phyloP scores from a whole-genome alignment of 2,113 vertebrate genomes.

The Canis aureus region DNA sequence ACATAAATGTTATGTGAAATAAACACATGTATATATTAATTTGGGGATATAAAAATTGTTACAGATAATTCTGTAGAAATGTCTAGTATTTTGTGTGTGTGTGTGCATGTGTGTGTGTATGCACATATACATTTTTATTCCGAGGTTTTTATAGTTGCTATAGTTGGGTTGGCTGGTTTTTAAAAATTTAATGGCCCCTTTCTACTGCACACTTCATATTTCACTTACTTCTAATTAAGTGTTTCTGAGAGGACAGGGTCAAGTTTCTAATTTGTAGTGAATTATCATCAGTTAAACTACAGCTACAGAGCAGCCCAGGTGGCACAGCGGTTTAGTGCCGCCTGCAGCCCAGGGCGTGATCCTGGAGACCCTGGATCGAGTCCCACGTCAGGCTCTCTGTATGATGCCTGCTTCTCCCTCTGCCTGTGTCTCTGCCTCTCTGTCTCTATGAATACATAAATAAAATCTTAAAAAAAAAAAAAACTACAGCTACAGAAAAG shows the following conservation, averaged over 20 bases:
- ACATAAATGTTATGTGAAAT: neutral
- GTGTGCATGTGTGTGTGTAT: neutral
- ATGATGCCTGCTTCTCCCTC: too few relatives aligned
- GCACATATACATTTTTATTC: neutral
- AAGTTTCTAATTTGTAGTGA: neutral
- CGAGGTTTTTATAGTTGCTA: neutral
- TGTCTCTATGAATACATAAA: too few relatives aligned
- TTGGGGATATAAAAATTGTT: neutral
- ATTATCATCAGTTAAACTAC: neutral
- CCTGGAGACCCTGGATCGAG: too few relatives aligned
- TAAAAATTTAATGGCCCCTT: neutral
- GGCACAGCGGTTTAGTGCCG: too few relatives aligned
- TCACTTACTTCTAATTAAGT: neutral
- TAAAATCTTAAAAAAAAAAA: neutral
- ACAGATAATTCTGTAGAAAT: neutral
- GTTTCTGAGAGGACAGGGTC: neutral
- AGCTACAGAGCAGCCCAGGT: neutral
- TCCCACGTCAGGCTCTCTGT: too few relatives aligned
- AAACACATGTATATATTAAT: neutral
- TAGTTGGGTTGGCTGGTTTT: neutral
- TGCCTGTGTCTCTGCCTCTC: too few relatives aligned
- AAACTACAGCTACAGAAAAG: neutral
- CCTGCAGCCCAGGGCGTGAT: too few relatives aligned
- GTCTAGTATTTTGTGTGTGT: neutral
- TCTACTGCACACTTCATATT: neutral